Evolutionary conservation across 2,888 invertebrate genomes (phyloP).

Genomic region (Lampropteryx suffumata): DNA sequence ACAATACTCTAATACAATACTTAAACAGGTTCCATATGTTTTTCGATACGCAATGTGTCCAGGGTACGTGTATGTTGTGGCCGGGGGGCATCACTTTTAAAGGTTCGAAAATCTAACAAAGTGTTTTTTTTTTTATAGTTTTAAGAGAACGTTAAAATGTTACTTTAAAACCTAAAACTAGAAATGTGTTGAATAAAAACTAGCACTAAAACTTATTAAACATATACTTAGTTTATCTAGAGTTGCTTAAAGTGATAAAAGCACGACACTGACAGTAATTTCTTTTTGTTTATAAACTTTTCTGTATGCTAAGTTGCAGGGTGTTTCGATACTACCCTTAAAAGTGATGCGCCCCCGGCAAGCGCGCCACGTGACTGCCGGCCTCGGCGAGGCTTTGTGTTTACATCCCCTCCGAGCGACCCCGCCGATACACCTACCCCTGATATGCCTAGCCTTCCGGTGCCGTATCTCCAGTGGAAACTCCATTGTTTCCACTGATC

Average conservation of each 20-base stretch:
- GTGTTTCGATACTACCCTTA: conserved; percentile 58
- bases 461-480: neutral
- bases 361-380: conserved; percentile 81
- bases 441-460: conserved; percentile 15
- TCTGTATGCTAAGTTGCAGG: conserved; percentile 28
- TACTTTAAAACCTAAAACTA: too few species aligned
- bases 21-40: conserved; percentile 50
- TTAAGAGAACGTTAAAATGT: too few species aligned
- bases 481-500: too few species aligned
- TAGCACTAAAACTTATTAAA: too few species aligned
- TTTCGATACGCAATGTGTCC: conserved; percentile 39
- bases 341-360: conserved; percentile 82
- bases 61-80: conserved; percentile 31
- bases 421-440: conserved; percentile 38
- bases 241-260: too few species aligned
- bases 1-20: conserved; percentile 75
- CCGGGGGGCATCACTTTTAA: conserved; percentile 76
- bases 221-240: neutral
- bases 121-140: neutral
- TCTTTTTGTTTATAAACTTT: neutral
- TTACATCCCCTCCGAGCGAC: conserved; percentile 62
- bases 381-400: conserved; percentile 69
- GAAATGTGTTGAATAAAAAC: too few species aligned
- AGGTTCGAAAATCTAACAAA: conserved; percentile 34
- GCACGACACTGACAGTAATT: neutral